Percentiles rank a stretch among this genome's conserved stretches.
Evolutionary conservation across 2,888 invertebrate genomes (phyloP).

Genomic region (Drosophila helvetica): DNA sequence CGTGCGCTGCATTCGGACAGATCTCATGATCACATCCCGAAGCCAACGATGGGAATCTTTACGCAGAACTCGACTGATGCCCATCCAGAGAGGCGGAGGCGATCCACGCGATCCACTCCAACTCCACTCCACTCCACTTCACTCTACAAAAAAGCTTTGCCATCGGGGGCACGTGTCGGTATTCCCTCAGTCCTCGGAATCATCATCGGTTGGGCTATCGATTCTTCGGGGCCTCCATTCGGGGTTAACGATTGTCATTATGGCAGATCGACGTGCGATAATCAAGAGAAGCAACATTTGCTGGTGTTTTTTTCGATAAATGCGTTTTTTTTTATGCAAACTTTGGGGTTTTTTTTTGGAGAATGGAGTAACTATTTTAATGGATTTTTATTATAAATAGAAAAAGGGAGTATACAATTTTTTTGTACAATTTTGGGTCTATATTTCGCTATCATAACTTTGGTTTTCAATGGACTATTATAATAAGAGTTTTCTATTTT

Average conservation of each 20-base stretch:
- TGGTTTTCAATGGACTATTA: too few relatives aligned
- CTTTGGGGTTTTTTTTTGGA: neutral
- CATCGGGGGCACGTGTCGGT: constrained; percentile 63
- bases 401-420: neutral
- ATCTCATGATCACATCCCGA: constrained; percentile 20
- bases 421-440: too few relatives aligned
- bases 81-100: neutral
- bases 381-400: neutral
- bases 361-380: neutral
- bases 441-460: too few relatives aligned
- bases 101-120: neutral
- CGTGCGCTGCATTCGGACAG: constrained; percentile 66
- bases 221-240: constrained; percentile 37
- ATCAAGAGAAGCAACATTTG: neutral
- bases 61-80: constrained; percentile 55
- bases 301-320: neutral
- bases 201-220: constrained; percentile 51
- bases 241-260: constrained; percentile 26
- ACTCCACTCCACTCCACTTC: neutral
- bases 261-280: constrained; percentile 58
- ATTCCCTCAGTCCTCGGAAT: constrained; percentile 42
- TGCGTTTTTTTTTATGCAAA: neutral
- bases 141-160: constrained; percentile 44
- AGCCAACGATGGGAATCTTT: constrained; percentile 63
- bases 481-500: too few relatives aligned